Percentiles rank a stretch among this genome's conserved stretches.
Evolutionary conservation across 2,797 vertebrate species (phyloP).

Genomic region (Acanthurus tractus): DNA sequence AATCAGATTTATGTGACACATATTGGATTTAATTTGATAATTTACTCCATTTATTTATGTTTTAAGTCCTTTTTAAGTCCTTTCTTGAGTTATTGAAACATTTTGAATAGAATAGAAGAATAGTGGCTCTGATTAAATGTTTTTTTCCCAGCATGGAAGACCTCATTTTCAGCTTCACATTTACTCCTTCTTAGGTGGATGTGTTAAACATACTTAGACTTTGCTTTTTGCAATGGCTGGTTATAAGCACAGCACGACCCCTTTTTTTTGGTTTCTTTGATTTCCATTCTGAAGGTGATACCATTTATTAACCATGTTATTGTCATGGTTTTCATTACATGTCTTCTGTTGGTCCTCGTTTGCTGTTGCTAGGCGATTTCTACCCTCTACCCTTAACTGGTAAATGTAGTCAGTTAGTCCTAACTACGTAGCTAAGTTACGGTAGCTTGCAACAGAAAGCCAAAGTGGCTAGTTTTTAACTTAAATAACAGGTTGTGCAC

Average conservation of each 20-base stretch:
- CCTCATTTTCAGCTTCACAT: background rate
- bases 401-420: slow-evolving; percentile 22
- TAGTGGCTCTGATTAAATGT: background rate
- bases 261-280: slow-evolving; percentile 9
- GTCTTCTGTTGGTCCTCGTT: background rate
- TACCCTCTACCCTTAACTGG: slow-evolving; percentile 6
- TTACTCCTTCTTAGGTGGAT: background rate
- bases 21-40: background rate
- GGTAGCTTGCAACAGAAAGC: slow-evolving; percentile 43
- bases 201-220: background rate
- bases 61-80: background rate
- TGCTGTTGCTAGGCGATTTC: slow-evolving; percentile 17
- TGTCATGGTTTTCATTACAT: too few relatives aligned
- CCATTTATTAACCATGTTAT: slow-evolving; percentile 18
- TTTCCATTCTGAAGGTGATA: slow-evolving; percentile 77
- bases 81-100: background rate
- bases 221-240: slow-evolving; percentile 4
- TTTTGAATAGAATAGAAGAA: background rate
- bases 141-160: background rate
- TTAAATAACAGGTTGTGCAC: background rate
- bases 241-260: slow-evolving; percentile 35
- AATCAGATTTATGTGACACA: background rate
- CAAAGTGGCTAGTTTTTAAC: slow-evolving; percentile 14
- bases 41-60: background rate
- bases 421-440: slow-evolving; percentile 43